Evolutionary conservation across 2,797 vertebrate genomes (phyloP).

Genomic region (Gambelia wislizenii): DNA sequence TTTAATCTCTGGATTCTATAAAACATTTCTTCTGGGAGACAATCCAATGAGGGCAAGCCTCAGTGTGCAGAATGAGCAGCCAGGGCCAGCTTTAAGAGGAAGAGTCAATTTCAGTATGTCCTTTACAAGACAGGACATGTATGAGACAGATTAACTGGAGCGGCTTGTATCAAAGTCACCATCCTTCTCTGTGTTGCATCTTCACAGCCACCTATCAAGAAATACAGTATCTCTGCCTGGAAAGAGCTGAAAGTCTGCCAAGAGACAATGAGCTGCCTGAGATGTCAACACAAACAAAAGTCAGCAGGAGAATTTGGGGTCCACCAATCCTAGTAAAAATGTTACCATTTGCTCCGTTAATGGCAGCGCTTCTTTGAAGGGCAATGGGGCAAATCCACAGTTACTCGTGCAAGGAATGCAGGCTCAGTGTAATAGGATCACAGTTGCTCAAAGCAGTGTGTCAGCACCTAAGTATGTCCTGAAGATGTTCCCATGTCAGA

Average conservation of each 20-base stretch:
- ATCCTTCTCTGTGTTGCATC: not conserved
- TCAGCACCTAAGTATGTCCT: constrained; percentile 44
- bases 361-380: not conserved
- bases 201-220: not conserved
- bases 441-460: constrained; percentile 37
- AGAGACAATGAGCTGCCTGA: not conserved
- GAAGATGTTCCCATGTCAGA: constrained; percentile 37
- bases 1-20: not conserved
- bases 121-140: not conserved
- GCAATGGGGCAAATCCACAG: not conserved
- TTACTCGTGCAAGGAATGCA: constrained; percentile 20
- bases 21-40: not conserved
- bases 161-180: not conserved
- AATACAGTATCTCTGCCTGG: not conserved
- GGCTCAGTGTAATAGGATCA: constrained; percentile 26
- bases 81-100: not conserved
- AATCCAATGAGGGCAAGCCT: not conserved
- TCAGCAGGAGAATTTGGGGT: not conserved
- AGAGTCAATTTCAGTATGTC: not conserved
- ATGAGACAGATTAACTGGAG: not conserved
- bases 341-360: not conserved
- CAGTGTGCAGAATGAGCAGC: not conserved
- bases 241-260: not conserved
- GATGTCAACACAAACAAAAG: not conserved
- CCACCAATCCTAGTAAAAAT: not conserved